Evolutionary conservation across 35 echinoderm and acorn worm genomes (phyloP).

Genomic region (Holothuria glaberrima): DNA sequence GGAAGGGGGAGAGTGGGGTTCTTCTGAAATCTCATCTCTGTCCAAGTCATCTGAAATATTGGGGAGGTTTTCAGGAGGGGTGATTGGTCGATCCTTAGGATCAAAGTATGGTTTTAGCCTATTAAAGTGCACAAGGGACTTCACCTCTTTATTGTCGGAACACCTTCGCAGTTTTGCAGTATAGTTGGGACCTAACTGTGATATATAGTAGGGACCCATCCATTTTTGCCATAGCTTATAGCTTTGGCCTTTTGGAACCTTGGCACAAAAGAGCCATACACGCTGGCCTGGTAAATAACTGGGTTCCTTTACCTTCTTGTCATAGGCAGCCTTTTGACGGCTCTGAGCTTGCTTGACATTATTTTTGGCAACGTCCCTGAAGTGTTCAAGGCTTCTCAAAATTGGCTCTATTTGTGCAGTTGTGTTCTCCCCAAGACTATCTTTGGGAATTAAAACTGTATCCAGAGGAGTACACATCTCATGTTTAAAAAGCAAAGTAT

Average conservation of each 20-base stretch:
- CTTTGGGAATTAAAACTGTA: too few species aligned
- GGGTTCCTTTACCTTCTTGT: background rate
- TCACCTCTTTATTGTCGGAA: conserved; percentile 48
- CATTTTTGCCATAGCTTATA: too few species aligned
- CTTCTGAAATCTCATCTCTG: too few species aligned
- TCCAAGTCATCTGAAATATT: too few species aligned
- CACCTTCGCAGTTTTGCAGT: background rate
- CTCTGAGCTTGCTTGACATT: conserved; percentile 11
- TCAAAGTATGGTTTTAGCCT: too few species aligned
- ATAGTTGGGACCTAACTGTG: conserved; percentile 33
- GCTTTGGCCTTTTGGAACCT: conserved; percentile 30
- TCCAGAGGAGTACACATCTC: too few species aligned
- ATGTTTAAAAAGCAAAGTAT: too few species aligned
- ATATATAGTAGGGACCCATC: conserved; percentile 8
- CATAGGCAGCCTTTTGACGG: too few species aligned
- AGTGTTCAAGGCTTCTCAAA: conserved; percentile 42
- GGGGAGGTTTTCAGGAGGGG: too few species aligned
- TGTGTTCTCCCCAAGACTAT: too few species aligned
- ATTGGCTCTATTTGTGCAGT: background rate
- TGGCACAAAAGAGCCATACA: conserved; percentile 43
- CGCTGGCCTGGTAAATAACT: conserved; percentile 46
- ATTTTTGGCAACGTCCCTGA: conserved; percentile 1
- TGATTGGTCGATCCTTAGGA: too few species aligned
- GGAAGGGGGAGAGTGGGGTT: too few species aligned
- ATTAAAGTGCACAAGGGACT: conserved; percentile 53